Conservation (phyloP, 1,140 invertebrate genomes). For the Chionoecetes opilio region DNA sequence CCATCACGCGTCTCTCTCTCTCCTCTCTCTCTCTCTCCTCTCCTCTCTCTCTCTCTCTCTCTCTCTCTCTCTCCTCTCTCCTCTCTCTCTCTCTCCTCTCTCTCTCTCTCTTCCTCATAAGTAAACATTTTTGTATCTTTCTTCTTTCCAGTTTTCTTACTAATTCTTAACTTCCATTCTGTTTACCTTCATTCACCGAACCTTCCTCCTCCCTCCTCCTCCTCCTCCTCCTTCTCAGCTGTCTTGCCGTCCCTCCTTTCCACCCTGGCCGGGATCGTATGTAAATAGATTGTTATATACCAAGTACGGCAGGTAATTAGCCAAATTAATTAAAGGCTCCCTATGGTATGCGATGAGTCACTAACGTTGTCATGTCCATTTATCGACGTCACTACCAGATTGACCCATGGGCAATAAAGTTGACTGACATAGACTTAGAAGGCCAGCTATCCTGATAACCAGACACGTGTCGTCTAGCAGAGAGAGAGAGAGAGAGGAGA, state of each 20-base stretch:
- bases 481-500: too few species aligned
- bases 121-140: too few species aligned
- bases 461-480: not conserved
- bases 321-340: slow-evolving; percentile 75
- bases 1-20: not conserved
- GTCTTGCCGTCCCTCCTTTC: not conserved
- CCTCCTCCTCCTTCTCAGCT: slow-evolving; percentile 5
- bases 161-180: not conserved
- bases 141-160: not conserved
- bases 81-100: too few species aligned
- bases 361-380: too few species aligned
- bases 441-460: not conserved
- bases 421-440: slow-evolving; percentile 64
- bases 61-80: not conserved
- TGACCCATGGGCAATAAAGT: slow-evolving; percentile 58
- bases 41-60: slow-evolving; percentile 17
- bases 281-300: slow-evolving; percentile 78
- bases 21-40: not conserved
- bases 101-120: not conserved
- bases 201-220: not conserved
- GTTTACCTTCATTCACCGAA: not conserved
- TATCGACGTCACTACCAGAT: slow-evolving; percentile 52
- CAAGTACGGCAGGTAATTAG: slow-evolving; percentile 76
- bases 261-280: slow-evolving; percentile 57
- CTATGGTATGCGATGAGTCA: too few species aligned